Percentiles rank a stretch among this genome's conserved stretches.
Conservation (phyloP, 2,113 vertebrate species). For the Lamprotornis superbus region DNA sequence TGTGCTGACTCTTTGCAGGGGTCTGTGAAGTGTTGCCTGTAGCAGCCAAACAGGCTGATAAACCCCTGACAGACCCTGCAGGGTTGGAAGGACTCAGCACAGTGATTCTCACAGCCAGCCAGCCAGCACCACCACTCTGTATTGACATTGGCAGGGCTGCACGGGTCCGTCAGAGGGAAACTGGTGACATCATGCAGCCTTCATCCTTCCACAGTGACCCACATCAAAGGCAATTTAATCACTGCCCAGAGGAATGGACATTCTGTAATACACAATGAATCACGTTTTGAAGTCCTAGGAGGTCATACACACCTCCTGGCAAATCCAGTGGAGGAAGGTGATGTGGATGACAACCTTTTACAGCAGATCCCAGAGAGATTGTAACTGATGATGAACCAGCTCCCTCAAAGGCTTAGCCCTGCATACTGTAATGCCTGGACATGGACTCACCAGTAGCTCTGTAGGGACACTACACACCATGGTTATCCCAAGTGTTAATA, state of each 20-base stretch:
- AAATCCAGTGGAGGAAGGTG: slow-evolving; percentile 32
- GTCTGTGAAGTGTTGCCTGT: neutral
- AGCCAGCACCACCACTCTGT: neutral
- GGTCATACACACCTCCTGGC: slow-evolving; percentile 40
- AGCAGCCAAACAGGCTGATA: neutral
- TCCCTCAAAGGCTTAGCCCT: neutral
- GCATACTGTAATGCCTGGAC: neutral
- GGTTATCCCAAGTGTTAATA: neutral
- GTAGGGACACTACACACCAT: neutral
- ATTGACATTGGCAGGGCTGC: slow-evolving; percentile 59
- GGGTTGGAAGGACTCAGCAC: slow-evolving; percentile 14
- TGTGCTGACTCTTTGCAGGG: neutral
- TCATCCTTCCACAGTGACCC: slow-evolving; percentile 39
- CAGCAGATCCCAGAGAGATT: neutral
- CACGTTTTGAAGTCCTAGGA: slow-evolving; percentile 34
- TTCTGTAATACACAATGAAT: slow-evolving; percentile 58
- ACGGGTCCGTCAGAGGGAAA: neutral
- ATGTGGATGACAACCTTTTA: slow-evolving; percentile 6
- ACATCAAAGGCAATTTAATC: slow-evolving; percentile 56
- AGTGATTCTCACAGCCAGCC: neutral
- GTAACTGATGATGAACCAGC: neutral
- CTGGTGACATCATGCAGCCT: slow-evolving; percentile 57
- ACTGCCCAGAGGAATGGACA: slow-evolving; percentile 39
- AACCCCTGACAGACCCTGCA: neutral
- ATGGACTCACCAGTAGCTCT: neutral